phyloP scores from a whole-genome alignment of 2,797 vertebrate species.

The Calcarius lapponicus region DNA sequence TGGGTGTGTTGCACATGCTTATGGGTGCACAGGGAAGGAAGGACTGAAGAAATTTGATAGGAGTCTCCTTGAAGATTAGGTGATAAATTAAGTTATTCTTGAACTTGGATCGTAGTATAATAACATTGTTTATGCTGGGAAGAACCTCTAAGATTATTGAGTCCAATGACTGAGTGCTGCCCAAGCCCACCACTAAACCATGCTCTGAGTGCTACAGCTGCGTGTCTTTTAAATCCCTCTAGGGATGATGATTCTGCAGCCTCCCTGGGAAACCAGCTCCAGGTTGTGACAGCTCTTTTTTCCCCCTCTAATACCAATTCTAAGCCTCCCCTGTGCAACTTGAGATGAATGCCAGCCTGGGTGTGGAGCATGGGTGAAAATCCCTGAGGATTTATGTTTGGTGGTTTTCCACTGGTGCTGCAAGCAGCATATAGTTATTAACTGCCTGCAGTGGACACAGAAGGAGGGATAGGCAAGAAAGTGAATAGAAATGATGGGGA shows the following conservation, averaged over 20 bases:
- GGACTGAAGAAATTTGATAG: not conserved
- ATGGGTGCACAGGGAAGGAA: too few species aligned
- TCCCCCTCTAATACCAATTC: accelerated
- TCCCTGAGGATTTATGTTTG: not conserved
- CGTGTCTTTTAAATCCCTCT: not conserved
- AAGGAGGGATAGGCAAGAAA: not conserved
- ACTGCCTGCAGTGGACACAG: not conserved
- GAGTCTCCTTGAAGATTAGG: not conserved
- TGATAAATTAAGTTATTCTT: not conserved
- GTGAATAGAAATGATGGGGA: not conserved
- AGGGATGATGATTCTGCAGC: too few species aligned
- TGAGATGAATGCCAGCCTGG: not conserved
- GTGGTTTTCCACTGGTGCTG: not conserved
- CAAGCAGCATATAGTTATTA: not conserved
- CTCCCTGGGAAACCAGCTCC: not conserved
- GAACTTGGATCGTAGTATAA: not conserved
- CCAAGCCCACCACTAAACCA: not conserved
- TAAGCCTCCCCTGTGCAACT: not conserved
- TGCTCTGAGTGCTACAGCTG: too few species aligned
- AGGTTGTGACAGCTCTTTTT: not conserved
- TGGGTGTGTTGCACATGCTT: accelerated
- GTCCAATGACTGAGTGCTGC: not conserved
- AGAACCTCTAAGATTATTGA: not conserved
- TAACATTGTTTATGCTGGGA: not conserved
- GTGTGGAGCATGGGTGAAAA: not conserved